Percentiles rank a stretch among this genome's conserved stretches.
These are phyloP conservation scores for Ceramica pisi DNA, from an alignment of 2,888 invertebrate species.

Conservation along the genomic window DNA sequence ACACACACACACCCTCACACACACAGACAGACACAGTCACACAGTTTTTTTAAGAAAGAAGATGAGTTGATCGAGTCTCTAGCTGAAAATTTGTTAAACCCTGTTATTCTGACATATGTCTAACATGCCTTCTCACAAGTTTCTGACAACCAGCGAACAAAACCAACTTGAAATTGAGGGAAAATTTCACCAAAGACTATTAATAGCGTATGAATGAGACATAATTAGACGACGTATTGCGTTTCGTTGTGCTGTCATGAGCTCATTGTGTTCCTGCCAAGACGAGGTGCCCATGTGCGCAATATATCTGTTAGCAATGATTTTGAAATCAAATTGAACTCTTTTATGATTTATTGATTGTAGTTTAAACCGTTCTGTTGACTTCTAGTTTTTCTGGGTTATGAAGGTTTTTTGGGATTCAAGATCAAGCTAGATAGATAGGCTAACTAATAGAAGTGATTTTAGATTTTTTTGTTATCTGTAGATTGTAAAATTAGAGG, in stretches of 20 bases:
- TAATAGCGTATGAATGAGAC: constrained; percentile 57
- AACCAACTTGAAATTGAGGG: not conserved
- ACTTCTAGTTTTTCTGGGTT: no score
- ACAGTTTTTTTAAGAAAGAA: no score
- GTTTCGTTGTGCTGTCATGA: constrained; percentile 36
- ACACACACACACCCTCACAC: no score
- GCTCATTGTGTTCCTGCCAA: constrained; percentile 55
- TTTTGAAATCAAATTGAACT: constrained; percentile 26
- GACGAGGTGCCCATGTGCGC: constrained; percentile 20
- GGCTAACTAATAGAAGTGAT: no score
- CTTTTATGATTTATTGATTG: constrained; percentile 22
- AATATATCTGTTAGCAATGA: constrained; percentile 18
- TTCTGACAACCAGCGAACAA: not conserved
- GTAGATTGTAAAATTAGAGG: no score
- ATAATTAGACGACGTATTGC: constrained; percentile 41
- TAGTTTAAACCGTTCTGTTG: not conserved
- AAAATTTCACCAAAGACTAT: constrained; percentile 33
- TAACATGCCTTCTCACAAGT: not conserved
- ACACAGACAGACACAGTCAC: no score
- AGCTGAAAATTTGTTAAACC: not conserved
- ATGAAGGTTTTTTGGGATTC: no score
- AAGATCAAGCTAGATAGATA: no score
- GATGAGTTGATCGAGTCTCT: not conserved
- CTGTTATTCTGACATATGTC: not conserved
- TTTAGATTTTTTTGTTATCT: no score